Evolutionary conservation across 2,797 vertebrate species (phyloP).

Genomic region (Sciurus carolinensis): DNA sequence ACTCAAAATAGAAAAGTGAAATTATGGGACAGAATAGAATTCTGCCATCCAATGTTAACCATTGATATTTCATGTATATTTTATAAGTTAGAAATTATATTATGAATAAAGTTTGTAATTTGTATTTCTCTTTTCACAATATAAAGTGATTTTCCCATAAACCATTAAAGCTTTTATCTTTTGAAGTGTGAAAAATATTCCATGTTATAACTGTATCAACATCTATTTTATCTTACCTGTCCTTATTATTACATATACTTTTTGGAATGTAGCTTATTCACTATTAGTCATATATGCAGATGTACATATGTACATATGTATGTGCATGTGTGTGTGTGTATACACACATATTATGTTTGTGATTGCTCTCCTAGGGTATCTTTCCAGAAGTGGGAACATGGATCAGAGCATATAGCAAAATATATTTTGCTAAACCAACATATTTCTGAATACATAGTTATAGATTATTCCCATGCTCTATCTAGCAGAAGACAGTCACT

Average conservation of each 20-base stretch:
- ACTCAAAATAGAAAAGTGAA: neutral
- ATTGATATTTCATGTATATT: neutral
- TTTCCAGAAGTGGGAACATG: neutral
- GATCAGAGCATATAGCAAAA: conserved; percentile 11
- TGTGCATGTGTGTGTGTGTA: neutral
- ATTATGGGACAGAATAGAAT: neutral
- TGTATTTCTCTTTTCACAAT: conserved; percentile 24
- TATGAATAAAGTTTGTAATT: neutral
- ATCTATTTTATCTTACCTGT: neutral
- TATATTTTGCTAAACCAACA: neutral
- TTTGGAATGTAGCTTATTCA: neutral
- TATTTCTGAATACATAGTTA: conserved; percentile 36
- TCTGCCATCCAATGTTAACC: neutral
- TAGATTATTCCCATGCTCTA: neutral
- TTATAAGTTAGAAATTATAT: neutral
- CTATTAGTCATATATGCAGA: neutral
- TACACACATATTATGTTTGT: neutral
- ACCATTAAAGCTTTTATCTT: neutral
- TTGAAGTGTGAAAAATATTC: neutral
- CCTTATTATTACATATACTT: neutral
- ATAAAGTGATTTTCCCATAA: neutral
- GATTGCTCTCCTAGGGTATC: neutral
- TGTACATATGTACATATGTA: neutral
- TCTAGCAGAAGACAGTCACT: neutral
- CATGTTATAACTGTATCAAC: neutral